phyloP scores from a whole-genome alignment of 92 coral and sea anemone species.

The Porites cylindrica region DNA sequence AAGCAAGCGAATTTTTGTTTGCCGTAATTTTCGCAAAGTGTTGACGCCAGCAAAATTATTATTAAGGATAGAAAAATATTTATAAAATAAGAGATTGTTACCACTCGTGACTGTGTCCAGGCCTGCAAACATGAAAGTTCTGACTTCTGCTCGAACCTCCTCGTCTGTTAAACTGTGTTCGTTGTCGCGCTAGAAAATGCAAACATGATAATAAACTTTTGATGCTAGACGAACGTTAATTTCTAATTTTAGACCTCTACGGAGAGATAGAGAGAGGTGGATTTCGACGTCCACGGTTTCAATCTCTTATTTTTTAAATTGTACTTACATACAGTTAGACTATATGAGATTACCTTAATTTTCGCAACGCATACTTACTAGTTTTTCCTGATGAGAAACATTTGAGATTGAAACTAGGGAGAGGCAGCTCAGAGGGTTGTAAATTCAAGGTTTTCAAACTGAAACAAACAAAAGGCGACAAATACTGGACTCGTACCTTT shows the following conservation, averaged over 20 bases:
- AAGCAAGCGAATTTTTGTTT: no score
- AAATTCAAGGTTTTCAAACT: not conserved
- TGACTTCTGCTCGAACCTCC: slow-evolving; percentile 80
- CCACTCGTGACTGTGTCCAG: slow-evolving; percentile 86
- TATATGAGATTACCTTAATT: no score
- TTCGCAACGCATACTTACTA: no score
- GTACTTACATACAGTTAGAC: no score
- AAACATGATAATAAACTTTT: not conserved
- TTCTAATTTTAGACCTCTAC: not conserved
- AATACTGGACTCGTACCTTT: slow-evolving; percentile 43
- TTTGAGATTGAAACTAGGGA: no score
- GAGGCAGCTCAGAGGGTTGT: no score
- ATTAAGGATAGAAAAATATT: not conserved
- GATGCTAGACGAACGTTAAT: not conserved
- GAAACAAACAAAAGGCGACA: not conserved
- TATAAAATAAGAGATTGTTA: not conserved
- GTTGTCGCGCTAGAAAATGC: slow-evolving; percentile 62
- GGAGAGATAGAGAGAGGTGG: no score
- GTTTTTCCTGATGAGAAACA: no score
- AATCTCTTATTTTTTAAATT: no score
- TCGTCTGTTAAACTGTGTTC: slow-evolving; percentile 71
- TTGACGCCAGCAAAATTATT: no score
- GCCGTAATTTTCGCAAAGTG: no score
- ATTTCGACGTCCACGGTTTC: no score
- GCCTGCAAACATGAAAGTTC: slow-evolving; percentile 88